Evolutionary conservation across 2,113 vertebrate species (phyloP).

Genomic region (Phalacrocorax carbo): DNA sequence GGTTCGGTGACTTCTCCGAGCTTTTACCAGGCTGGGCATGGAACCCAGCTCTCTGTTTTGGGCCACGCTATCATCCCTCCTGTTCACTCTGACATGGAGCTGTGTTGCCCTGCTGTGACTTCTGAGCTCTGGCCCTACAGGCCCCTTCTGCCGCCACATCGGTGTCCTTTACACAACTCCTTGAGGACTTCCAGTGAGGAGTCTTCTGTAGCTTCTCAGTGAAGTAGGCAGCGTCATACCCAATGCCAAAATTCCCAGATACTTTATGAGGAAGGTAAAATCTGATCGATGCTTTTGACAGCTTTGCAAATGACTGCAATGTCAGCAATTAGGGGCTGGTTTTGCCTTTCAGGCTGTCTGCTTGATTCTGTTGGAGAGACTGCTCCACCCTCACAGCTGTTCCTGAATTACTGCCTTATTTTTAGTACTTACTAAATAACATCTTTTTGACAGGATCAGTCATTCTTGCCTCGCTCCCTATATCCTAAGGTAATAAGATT

Average conservation of each 20-base stretch:
- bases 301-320: not conserved
- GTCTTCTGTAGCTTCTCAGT: not conserved
- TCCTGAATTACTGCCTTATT: not conserved
- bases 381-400: not conserved
- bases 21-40: not conserved
- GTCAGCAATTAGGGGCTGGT: not conserved
- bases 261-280: not conserved
- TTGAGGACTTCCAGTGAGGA: not conserved
- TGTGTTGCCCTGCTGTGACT: not conserved
- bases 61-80: not conserved
- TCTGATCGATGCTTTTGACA: not conserved
- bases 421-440: not conserved
- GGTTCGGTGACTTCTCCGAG: not conserved
- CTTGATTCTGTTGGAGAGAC: not conserved
- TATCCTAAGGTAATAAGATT: not conserved
- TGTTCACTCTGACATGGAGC: not conserved
- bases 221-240: not conserved
- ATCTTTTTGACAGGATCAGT: not conserved
- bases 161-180: not conserved
- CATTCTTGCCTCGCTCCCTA: not conserved
- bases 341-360: not conserved
- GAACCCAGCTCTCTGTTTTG: not conserved
- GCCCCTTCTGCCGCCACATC: not conserved
- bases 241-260: not conserved
- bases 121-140: not conserved